A percentile compares a stretch with the other conserved stretches of the same genome.
These are phyloP conservation scores for Hucho hucho DNA, from an alignment of 2,113 vertebrate genomes.

Conservation along the genomic window DNA sequence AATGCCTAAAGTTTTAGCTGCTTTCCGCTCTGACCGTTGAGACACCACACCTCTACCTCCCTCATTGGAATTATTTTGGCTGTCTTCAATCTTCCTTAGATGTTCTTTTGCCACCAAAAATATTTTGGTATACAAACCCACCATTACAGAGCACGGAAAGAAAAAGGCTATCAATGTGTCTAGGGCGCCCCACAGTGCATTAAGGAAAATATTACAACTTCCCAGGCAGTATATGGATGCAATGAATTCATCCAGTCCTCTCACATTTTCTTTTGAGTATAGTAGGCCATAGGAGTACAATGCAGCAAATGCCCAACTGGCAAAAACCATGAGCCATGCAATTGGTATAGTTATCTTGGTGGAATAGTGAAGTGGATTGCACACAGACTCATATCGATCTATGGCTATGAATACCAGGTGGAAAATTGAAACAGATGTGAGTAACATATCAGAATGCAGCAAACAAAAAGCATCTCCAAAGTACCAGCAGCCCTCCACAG, in stretches of 20 bases:
- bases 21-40: conserved; percentile 47
- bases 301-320: conserved; percentile 44
- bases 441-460: conserved; percentile 53
- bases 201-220: conserved; percentile 38
- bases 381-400: conserved; percentile 52
- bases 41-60: conserved; percentile 7
- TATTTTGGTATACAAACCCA: conserved; percentile 50
- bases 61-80: not conserved
- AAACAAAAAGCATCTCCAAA: conserved; percentile 55
- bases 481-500: conserved; percentile 60
- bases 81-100: conserved; percentile 26
- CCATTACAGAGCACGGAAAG: conserved; percentile 44
- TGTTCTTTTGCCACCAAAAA: conserved; percentile 46
- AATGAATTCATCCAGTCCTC: conserved; percentile 38
- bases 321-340: conserved; percentile 45
- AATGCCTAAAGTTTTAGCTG: conserved; percentile 56
- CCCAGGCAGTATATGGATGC: conserved; percentile 41
- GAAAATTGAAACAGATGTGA: conserved; percentile 56
- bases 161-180: conserved; percentile 35
- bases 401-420: conserved; percentile 58
- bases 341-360: conserved; percentile 39
- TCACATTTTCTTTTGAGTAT: conserved; percentile 41
- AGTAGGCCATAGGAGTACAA: conserved; percentile 42
- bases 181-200: conserved; percentile 33
- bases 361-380: conserved; percentile 47